Percentiles rank a stretch among this genome's conserved stretches.
These are phyloP conservation scores for Dissostichus mawsoni DNA, from an alignment of 2,113 vertebrate species.

Conservation along the genomic window DNA sequence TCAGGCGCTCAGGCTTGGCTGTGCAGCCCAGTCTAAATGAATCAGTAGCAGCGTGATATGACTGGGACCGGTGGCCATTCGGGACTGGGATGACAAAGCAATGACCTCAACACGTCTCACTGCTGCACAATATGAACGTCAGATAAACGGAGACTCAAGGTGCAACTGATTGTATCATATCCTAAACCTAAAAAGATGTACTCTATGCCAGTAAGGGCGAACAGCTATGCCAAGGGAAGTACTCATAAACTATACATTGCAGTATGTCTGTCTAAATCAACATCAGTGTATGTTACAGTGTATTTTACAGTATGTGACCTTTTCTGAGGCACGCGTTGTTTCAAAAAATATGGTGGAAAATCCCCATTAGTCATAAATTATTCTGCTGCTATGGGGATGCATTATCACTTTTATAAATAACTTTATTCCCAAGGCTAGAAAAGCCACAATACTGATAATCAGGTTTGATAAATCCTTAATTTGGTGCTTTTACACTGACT, in stretches of 20 bases:
- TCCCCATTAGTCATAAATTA: background rate
- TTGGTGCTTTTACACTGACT: background rate
- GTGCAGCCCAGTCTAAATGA: conserved; percentile 75
- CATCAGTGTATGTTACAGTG: background rate
- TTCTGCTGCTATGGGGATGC: background rate
- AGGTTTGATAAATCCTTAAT: background rate
- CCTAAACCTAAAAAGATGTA: conserved; percentile 3
- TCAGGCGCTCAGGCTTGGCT: conserved; percentile 50
- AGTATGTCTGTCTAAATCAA: background rate
- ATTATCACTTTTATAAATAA: background rate
- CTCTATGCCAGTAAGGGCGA: background rate
- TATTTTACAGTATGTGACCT: background rate
- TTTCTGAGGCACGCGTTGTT: background rate
- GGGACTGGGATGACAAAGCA: conserved; percentile 74
- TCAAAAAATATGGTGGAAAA: background rate
- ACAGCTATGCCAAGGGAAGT: background rate
- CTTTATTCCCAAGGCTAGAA: background rate
- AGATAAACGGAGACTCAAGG: conserved; percentile 23
- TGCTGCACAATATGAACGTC: conserved; percentile 46
- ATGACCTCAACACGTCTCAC: conserved; percentile 60
- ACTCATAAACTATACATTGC: background rate
- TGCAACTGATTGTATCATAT: conserved; percentile 40
- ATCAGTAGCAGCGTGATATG: conserved; percentile 74
- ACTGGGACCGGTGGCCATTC: conserved; percentile 67
- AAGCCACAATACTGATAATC: background rate